A percentile compares a stretch with the other conserved stretches of the same genome.
These are phyloP conservation scores for Drosophila aldrichi DNA, from an alignment of 2,888 invertebrate genomes.

Conservation along the genomic window DNA sequence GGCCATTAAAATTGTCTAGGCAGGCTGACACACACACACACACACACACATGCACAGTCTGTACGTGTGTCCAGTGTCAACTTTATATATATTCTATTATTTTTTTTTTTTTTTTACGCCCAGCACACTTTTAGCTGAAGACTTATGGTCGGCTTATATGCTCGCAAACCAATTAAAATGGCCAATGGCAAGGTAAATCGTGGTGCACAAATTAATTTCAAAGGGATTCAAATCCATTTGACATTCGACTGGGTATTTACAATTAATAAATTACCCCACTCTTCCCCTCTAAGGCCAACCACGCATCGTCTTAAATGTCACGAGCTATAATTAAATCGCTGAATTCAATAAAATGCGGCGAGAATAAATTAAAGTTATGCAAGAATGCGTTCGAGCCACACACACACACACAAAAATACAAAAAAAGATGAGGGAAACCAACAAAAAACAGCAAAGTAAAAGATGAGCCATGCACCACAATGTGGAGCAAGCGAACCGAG, in stretches of 20 bases:
- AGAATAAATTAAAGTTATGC: constrained; percentile 74
- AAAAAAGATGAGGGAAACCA: neutral
- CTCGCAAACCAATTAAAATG: constrained; percentile 75
- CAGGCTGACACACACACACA: constrained; percentile 22
- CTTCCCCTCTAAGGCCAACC: neutral
- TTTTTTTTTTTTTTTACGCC: constrained; percentile 25
- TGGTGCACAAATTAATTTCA: constrained; percentile 65
- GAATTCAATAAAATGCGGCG: constrained; percentile 58
- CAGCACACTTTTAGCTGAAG: constrained; percentile 45
- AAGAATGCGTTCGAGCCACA: constrained; percentile 55
- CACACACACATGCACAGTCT: constrained; percentile 4
- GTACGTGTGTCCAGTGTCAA: constrained; percentile 40
- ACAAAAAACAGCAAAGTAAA: neutral
- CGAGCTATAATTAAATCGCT: constrained; percentile 36
- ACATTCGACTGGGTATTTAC: constrained; percentile 12
- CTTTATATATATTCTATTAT: too few species aligned
- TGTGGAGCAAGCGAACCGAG: constrained; percentile 26
- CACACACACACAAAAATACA: too few species aligned
- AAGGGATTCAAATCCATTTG: constrained; percentile 51
- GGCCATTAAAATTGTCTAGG: constrained; percentile 71
- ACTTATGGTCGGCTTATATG: constrained; percentile 70
- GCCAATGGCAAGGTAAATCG: constrained; percentile 55
- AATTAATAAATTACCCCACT: neutral
- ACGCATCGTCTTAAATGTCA: neutral
- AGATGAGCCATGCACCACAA: constrained; percentile 14